These are phyloP conservation scores for Helleia helle DNA, from an alignment of 2,888 invertebrate genomes.

Conservation along the genomic window DNA sequence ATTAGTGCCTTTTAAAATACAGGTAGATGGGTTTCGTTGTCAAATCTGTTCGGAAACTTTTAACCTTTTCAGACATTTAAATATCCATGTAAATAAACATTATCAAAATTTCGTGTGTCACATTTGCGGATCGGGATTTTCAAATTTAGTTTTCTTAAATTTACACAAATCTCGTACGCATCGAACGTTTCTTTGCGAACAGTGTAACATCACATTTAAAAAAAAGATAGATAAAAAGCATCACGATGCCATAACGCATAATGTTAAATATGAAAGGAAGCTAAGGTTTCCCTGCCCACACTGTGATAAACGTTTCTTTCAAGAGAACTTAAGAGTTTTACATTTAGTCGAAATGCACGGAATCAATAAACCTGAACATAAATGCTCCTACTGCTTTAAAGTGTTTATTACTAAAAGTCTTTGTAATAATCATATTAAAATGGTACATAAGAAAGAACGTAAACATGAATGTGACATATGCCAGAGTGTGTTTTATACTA, in stretches of 20 bases:
- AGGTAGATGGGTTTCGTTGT: slow-evolving; percentile 32
- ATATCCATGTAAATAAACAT: slow-evolving; percentile 58
- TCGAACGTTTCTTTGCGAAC: slow-evolving; percentile 31
- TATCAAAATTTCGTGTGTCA: slow-evolving; percentile 55
- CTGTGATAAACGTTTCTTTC: slow-evolving; percentile 41
- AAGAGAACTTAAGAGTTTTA: slow-evolving; percentile 36
- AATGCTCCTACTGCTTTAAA: slow-evolving; percentile 43
- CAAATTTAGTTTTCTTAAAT: slow-evolving; percentile 49
- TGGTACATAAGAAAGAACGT: slow-evolving; percentile 53
- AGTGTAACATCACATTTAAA: slow-evolving; percentile 35
- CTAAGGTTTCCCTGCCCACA: slow-evolving; percentile 42
- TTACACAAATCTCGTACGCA: slow-evolving; percentile 46
- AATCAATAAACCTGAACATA: slow-evolving; percentile 38
- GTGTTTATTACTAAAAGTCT: slow-evolving; percentile 47
- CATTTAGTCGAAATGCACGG: slow-evolving; percentile 47
- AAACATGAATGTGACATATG: slow-evolving; percentile 51
- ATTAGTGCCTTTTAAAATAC: slow-evolving; percentile 50
- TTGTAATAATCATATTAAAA: slow-evolving; percentile 50
- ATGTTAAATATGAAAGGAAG: slow-evolving; percentile 32
- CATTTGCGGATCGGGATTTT: slow-evolving; percentile 52
- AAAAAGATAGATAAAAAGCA: slow-evolving; percentile 28
- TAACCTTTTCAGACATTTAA: slow-evolving; percentile 38
- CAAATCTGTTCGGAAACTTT: slow-evolving; percentile 47
- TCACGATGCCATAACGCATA: slow-evolving; percentile 30
- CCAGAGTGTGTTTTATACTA: slow-evolving; percentile 47